phyloP scores from a whole-genome alignment of 2,113 vertebrate species.

The Dipodomys merriami region DNA sequence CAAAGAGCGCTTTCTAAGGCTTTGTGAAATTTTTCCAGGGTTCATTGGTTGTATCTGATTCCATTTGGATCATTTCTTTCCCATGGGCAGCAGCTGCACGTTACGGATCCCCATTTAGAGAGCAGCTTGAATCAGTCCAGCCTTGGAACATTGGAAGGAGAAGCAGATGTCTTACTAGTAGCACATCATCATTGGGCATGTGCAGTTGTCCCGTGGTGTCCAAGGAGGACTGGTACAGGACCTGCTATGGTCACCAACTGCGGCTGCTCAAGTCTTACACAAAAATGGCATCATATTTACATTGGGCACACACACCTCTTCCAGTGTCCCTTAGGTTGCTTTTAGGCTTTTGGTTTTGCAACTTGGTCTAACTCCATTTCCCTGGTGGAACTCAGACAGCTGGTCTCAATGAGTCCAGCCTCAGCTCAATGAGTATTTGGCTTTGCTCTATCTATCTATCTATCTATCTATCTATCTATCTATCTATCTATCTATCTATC shows the following conservation, averaged over 20 bases:
- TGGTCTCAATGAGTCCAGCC: background rate
- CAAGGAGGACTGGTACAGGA: background rate
- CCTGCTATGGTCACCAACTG: background rate
- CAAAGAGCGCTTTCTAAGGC: background rate
- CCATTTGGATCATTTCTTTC: slow-evolving; percentile 3
- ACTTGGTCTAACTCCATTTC: background rate
- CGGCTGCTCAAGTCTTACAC: background rate
- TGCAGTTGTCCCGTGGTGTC: background rate
- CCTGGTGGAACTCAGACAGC: background rate
- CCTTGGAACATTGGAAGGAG: slow-evolving; percentile 59
- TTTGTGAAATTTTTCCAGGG: slow-evolving; percentile 60
- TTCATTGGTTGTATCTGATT: slow-evolving; percentile 59
- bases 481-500: too few relatives aligned
- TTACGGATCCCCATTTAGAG: slow-evolving; percentile 55
- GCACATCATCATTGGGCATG: slow-evolving; percentile 66
- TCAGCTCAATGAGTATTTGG: background rate
- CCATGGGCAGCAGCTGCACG: background rate
- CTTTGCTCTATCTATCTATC: background rate
- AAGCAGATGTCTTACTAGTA: slow-evolving; percentile 63
- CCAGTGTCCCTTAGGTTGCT: background rate
- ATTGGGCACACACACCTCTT: background rate
- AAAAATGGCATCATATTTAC: background rate
- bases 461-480: too few relatives aligned
- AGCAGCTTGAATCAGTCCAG: slow-evolving; percentile 72
- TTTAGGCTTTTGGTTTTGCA: background rate